Evolutionary conservation across 2,888 invertebrate species (phyloP).

Genomic region (Caenorhabditis virilis): DNA sequence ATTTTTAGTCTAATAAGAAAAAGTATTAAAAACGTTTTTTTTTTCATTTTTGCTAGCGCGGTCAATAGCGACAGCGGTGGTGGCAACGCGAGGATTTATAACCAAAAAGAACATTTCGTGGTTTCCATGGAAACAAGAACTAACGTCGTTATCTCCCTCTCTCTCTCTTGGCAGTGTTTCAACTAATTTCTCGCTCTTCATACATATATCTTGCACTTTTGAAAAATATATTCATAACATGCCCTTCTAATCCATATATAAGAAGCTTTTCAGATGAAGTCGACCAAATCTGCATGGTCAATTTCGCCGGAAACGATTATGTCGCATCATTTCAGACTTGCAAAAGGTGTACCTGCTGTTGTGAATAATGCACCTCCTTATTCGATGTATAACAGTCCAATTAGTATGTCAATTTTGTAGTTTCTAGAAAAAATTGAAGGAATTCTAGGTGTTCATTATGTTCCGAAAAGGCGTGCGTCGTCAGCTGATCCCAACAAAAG

Average conservation of each 20-base stretch:
- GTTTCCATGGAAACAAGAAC: no score
- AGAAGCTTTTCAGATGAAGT: not conserved
- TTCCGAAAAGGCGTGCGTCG: slow-evolving; percentile 40
- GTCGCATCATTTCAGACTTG: slow-evolving; percentile 49
- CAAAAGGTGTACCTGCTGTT: slow-evolving; percentile 37
- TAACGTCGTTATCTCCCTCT: slow-evolving; percentile 1
- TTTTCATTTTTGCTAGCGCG: no score
- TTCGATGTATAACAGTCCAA: slow-evolving; percentile 55
- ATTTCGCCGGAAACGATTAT: slow-evolving; percentile 48
- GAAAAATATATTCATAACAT: not conserved
- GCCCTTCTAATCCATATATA: not conserved
- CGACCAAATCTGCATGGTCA: slow-evolving; percentile 44
- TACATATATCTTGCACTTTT: not conserved
- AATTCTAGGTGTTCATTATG: slow-evolving; percentile 43
- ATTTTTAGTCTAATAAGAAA: no score
- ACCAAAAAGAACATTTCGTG: no score
- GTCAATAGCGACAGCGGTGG: no score
- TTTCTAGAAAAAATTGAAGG: not conserved
- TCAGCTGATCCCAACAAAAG: slow-evolving; percentile 42
- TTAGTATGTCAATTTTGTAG: slow-evolving; percentile 25
- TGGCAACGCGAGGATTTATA: no score
- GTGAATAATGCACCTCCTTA: slow-evolving; percentile 42
- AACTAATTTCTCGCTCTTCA: slow-evolving; percentile 1
- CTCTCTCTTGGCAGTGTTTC: slow-evolving; percentile 6
- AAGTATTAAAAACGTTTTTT: no score